Percentiles rank a stretch among this genome's conserved stretches.
Conservation (phyloP, 2,797 vertebrate species). For the Phrynocephalus forsythii region DNA sequence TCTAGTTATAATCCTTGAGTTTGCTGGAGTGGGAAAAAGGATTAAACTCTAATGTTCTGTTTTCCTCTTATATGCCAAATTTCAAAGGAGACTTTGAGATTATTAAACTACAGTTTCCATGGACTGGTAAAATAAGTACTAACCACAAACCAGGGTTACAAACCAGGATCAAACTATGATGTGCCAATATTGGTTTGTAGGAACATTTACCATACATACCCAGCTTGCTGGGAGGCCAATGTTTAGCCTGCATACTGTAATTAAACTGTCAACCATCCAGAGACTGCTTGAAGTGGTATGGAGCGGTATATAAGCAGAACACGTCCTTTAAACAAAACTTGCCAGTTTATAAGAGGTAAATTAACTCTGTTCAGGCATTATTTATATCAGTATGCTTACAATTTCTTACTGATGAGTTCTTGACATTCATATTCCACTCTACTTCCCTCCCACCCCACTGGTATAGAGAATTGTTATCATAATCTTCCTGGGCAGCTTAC, state of each 20-base stretch:
- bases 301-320: no score
- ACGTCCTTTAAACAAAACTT: background rate
- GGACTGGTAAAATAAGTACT: background rate
- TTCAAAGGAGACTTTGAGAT: background rate
- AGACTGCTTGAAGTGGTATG: no score
- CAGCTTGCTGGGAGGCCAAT: no score
- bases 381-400: no score
- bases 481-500: background rate
- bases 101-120: background rate
- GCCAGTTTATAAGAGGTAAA: background rate
- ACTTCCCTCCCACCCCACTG: no score
- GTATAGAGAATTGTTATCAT: background rate
- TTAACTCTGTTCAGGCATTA: no score
- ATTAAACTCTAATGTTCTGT: background rate
- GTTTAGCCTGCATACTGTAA: no score
- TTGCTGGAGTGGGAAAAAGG: background rate
- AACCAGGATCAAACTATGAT: no score
- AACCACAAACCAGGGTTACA: background rate
- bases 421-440: background rate
- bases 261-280: no score
- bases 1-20: background rate
- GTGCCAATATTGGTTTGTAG: background rate
- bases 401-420: background rate
- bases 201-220: background rate
- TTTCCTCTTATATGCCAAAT: background rate